These are phyloP conservation scores for Hydrophis major DNA, from an alignment of 2,797 vertebrate genomes.

Conservation along the genomic window DNA sequence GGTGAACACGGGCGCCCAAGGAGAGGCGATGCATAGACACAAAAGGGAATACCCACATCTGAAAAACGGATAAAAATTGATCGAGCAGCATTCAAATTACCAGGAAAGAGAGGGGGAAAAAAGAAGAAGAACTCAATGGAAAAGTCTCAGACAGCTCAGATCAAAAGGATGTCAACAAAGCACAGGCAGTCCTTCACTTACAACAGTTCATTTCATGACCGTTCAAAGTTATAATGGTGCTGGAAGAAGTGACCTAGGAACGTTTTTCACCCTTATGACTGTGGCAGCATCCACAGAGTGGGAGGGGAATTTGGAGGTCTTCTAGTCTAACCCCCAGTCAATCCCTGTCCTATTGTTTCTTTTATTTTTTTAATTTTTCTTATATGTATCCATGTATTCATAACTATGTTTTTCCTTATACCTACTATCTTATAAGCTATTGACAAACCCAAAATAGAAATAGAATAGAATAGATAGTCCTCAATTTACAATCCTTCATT, in stretches of 20 bases:
- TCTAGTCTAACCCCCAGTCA: no score
- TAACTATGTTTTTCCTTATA: no score
- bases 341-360: no score
- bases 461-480: no score
- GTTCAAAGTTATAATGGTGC: rapidly evolving
- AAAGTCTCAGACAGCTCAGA: background rate
- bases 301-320: no score
- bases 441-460: no score
- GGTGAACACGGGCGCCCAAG: background rate
- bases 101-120: rapidly evolving
- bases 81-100: constrained; percentile 16
- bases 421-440: no score
- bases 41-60: background rate
- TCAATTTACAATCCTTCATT: no score
- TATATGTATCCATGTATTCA: no score
- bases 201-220: background rate
- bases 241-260: background rate
- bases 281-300: background rate
- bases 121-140: background rate
- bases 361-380: no score
- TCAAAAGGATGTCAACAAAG: background rate
- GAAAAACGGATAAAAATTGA: constrained; percentile 23
- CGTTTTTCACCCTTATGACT: background rate
- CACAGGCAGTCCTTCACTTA: background rate
- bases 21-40: background rate